Evolutionary conservation across 1,140 invertebrate species (phyloP).

Genomic region (Macrotrachela quadricornifera): DNA sequence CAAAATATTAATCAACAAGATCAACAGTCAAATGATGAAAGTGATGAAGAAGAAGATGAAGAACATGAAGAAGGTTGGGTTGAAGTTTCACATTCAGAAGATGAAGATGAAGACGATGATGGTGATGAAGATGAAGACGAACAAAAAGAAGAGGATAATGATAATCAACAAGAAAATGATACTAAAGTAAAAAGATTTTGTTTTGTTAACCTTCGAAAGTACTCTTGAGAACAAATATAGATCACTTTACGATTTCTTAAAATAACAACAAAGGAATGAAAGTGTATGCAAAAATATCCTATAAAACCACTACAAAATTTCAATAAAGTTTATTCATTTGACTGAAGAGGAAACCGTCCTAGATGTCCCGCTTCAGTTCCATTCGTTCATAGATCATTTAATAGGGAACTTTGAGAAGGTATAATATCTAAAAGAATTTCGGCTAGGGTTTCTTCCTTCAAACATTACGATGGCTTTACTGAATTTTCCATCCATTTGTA

Average conservation of each 20-base stretch:
- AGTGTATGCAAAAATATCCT: not conserved
- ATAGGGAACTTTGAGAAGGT: no score
- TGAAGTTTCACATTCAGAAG: constrained; percentile 28
- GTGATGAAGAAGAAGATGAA: constrained; percentile 31
- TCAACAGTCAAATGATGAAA: constrained; percentile 24
- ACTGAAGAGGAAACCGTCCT: no score
- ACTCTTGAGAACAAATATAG: constrained; percentile 41
- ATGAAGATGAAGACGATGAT: constrained; percentile 11
- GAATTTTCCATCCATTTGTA: no score
- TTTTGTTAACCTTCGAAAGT: no score
- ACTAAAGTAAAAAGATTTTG: constrained; percentile 54
- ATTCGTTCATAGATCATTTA: no score
- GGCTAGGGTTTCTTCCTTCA: no score
- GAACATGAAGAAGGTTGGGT: constrained; percentile 9
- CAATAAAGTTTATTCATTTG: no score
- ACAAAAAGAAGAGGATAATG: constrained; percentile 28
- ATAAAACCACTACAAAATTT: no score
- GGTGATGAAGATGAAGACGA: constrained; percentile 24
- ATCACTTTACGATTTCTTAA: not conserved
- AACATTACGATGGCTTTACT: no score
- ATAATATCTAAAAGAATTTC: no score
- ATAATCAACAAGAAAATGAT: constrained; percentile 33
- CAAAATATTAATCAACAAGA: no score
- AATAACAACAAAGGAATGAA: not conserved
- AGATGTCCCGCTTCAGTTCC: no score